Evolutionary conservation across 2,113 vertebrate genomes (phyloP).

Genomic region (Rallus limicola): DNA sequence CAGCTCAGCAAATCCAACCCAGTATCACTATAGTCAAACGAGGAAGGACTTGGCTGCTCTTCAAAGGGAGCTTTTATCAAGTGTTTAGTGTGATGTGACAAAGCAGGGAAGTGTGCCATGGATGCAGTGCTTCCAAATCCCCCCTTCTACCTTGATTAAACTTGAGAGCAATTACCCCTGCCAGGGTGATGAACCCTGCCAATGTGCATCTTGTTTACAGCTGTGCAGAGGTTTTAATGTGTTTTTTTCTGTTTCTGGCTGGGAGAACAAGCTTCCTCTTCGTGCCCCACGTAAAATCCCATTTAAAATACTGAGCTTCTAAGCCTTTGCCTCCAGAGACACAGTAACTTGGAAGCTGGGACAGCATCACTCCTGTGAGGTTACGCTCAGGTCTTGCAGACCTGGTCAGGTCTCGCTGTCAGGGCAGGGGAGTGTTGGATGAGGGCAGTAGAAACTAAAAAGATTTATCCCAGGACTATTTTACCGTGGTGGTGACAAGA

Average conservation of each 20-base stretch:
- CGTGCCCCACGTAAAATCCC: background rate
- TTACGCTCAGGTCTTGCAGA: background rate
- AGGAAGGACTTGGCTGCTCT: slow-evolving; percentile 51
- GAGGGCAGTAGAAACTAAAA: background rate
- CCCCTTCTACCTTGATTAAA: slow-evolving; percentile 26
- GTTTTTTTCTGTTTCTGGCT: background rate
- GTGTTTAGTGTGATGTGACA: slow-evolving; percentile 38
- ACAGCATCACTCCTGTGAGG: background rate
- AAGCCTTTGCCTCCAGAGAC: background rate
- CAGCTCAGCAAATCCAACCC: background rate
- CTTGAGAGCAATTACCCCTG: background rate
- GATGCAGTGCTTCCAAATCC: background rate
- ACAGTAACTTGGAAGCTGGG: background rate
- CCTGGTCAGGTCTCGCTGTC: background rate
- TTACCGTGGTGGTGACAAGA: background rate
- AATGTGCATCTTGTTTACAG: background rate
- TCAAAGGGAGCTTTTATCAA: slow-evolving; percentile 58
- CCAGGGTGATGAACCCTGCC: background rate
- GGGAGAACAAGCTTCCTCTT: background rate
- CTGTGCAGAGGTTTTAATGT: background rate
- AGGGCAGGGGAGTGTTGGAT: background rate
- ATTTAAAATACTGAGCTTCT: background rate
- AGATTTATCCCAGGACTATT: background rate
- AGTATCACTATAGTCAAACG: background rate
- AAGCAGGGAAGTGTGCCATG: slow-evolving; percentile 39